phyloP scores from a whole-genome alignment of 1,140 invertebrate genomes.

The Littorina saxatilis region DNA sequence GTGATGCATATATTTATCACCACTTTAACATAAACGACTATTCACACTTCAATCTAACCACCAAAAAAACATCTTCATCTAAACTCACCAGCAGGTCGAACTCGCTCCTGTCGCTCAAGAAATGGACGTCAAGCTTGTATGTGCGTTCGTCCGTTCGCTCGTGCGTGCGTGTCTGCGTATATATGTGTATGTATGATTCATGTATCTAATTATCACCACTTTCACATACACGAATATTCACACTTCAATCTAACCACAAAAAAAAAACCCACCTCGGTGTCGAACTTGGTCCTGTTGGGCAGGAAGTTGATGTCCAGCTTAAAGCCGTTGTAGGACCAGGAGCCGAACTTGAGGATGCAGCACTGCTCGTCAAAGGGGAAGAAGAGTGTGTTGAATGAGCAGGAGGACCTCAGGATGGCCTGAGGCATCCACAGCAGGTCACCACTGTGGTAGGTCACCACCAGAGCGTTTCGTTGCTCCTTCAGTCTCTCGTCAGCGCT shows the following conservation, averaged over 20 bases:
- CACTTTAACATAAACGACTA: not conserved
- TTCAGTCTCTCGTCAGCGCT: constrained; percentile 73
- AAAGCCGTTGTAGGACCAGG: constrained; percentile 74
- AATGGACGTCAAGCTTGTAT: too few species aligned
- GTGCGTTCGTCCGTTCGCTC: too few species aligned
- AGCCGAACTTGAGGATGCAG: constrained; percentile 74
- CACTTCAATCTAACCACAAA: too few species aligned
- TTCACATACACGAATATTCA: not conserved
- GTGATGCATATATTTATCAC: not conserved
- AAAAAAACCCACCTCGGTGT: not conserved
- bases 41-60: too few species aligned
- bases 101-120: too few species aligned
- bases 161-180: constrained; percentile 9
- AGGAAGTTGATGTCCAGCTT: constrained; percentile 72
- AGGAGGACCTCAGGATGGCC: constrained; percentile 98
- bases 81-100: too few species aligned
- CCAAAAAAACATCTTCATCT: too few species aligned
- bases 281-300: constrained; percentile 41
- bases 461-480: constrained; percentile 73
- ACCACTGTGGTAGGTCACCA: constrained; percentile 85
- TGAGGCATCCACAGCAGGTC: constrained; percentile 97
- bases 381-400: constrained; percentile 80
- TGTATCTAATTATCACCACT: too few species aligned
- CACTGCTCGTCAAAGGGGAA: constrained; percentile 75
- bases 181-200: too few species aligned